These are phyloP conservation scores for Drosophila greeni DNA, from an alignment of 2,888 invertebrate genomes.

Conservation along the genomic window DNA sequence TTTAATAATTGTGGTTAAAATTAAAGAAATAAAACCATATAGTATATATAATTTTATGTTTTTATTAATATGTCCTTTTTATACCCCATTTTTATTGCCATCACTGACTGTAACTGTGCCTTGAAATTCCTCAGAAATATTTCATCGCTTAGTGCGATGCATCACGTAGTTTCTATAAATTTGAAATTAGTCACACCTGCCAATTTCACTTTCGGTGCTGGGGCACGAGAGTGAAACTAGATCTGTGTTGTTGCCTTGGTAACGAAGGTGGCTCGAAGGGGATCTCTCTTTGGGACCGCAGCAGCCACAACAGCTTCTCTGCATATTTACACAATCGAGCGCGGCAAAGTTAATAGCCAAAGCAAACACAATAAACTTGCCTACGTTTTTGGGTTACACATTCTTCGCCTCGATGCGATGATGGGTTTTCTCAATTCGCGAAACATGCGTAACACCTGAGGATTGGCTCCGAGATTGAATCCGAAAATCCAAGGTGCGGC, in stretches of 20 bases:
- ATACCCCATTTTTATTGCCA: neutral
- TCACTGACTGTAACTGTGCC: neutral
- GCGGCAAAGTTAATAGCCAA: slow-evolving; percentile 42
- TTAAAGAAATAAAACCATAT: too few species aligned
- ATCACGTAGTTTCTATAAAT: slow-evolving; percentile 35
- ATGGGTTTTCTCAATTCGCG: slow-evolving; percentile 38
- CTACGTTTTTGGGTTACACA: slow-evolving; percentile 45
- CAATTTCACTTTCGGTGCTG: slow-evolving; percentile 57
- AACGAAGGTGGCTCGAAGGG: slow-evolving; percentile 31
- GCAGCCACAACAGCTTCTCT: slow-evolving; percentile 7
- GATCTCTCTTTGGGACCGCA: slow-evolving; percentile 8
- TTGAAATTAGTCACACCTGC: slow-evolving; percentile 56
- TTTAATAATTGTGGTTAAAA: neutral
- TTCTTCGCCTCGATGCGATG: slow-evolving; percentile 14
- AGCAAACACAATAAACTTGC: slow-evolving; percentile 45
- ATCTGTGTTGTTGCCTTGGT: slow-evolving; percentile 38
- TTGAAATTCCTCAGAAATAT: slow-evolving; percentile 32
- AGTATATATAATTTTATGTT: too few species aligned
- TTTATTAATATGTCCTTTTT: neutral
- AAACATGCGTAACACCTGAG: slow-evolving; percentile 43
- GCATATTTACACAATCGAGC: slow-evolving; percentile 53
- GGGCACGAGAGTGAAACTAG: slow-evolving; percentile 41
- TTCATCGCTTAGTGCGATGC: slow-evolving; percentile 10
- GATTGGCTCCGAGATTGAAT: slow-evolving; percentile 28
- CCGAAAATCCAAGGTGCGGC: slow-evolving; percentile 39